Conservation (phyloP, 2,888 invertebrate genomes). For the Priocnemis perturbator region DNA sequence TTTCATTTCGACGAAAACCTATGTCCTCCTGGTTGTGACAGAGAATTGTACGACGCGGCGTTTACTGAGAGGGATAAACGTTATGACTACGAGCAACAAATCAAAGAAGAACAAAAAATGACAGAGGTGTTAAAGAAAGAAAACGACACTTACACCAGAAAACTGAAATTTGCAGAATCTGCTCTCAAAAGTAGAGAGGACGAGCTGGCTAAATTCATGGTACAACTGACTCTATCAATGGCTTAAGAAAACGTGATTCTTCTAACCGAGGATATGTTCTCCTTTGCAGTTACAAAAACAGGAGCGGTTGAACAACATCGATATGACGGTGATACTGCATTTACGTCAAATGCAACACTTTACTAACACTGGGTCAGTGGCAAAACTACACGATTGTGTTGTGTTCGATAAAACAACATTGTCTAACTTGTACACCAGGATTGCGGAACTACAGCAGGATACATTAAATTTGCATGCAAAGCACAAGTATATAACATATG, state of each 20-base stretch:
- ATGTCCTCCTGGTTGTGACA: constrained; percentile 85
- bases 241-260: background rate
- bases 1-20: constrained; percentile 83
- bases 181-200: constrained; percentile 78
- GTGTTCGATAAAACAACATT: constrained; percentile 81
- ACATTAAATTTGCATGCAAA: constrained; percentile 79
- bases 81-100: constrained; percentile 78
- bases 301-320: constrained; percentile 85
- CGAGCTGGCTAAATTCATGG: constrained; percentile 82
- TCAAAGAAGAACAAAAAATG: constrained; percentile 78
- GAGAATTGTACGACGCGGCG: constrained; percentile 81
- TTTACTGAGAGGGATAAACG: constrained; percentile 80
- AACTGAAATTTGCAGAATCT: constrained; percentile 78
- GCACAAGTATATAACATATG: constrained; percentile 76
- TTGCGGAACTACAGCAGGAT: constrained; percentile 81
- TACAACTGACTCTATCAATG: constrained; percentile 61
- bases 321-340: constrained; percentile 82
- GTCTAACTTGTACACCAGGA: constrained; percentile 79
- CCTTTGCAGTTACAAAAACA: constrained; percentile 82
- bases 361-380: constrained; percentile 75
- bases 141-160: constrained; percentile 79
- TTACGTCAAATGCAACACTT: constrained; percentile 83
- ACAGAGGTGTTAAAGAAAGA: constrained; percentile 80
- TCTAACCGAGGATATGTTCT: background rate
- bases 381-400: constrained; percentile 74